Evolutionary conservation across 2,888 invertebrate genomes (phyloP).

Genomic region (Synergus umbraculus): DNA sequence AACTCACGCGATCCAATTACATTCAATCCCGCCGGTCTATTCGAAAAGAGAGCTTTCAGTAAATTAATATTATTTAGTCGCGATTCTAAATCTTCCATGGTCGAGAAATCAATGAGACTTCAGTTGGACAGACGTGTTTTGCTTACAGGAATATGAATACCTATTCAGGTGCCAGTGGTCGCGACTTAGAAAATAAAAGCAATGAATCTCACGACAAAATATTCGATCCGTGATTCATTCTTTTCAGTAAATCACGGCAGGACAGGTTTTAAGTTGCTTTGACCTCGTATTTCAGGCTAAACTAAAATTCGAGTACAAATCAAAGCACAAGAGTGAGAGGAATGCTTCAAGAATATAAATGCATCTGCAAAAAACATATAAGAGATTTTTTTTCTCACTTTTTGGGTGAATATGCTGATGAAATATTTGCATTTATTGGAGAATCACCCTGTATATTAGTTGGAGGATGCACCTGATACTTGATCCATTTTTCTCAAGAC

Average conservation of each 20-base stretch:
- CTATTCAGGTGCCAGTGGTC: conserved; percentile 34
- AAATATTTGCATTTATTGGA: neutral
- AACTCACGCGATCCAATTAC: conserved; percentile 42
- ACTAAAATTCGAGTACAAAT: neutral
- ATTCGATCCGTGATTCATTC: neutral
- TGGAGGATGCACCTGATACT: conserved; percentile 44
- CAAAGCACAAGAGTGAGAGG: neutral
- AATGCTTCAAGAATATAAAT: neutral
- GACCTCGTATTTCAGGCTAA: neutral
- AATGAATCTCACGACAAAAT: neutral
- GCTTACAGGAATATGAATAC: conserved; percentile 1
- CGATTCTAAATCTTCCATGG: conserved; percentile 15
- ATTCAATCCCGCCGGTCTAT: conserved; percentile 12
- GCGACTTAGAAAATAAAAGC: conserved; percentile 4
- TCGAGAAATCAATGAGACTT: neutral
- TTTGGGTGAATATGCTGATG: neutral
- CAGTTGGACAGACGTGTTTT: neutral
- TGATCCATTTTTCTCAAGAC: conserved; percentile 47
- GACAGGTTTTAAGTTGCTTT: neutral
- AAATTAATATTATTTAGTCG: conserved; percentile 38
- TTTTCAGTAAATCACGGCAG: neutral
- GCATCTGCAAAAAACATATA: neutral
- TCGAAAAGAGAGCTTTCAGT: conserved; percentile 31
- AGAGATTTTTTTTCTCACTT: no score
- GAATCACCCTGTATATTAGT: neutral